Base-by-base conservation (phyloP, 2,113 vertebrate species). In the Corvus cornix region DNA sequence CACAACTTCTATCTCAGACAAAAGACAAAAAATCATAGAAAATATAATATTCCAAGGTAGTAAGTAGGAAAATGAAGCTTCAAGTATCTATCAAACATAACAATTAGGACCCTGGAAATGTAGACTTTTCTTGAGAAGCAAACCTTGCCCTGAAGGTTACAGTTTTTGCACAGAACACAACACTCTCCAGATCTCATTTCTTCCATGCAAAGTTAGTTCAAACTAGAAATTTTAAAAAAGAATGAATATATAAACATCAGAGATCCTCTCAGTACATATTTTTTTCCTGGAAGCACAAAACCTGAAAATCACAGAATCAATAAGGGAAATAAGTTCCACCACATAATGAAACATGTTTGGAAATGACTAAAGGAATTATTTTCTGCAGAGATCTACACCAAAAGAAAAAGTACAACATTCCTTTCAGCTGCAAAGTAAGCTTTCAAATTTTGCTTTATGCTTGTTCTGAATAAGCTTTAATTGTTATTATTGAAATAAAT, bases 141-240 rank as follows among this genome's bases (percentile, higher is more conserved):
- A 90, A 96, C 63, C 77, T 97, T 95, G 26, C 79, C 73, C 22
- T 89, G 86, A 77, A 95, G 86, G 44, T 97, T 64, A 77, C 55
- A 96, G 60, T 52, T 97, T 92, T 91, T 94, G 35, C 95, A 91
- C 23, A 97, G 75, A 67, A 84, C 49, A 43, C 84, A 96, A 90
- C 59, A 88, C 41, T 90, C 51, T 20, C 82, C 89, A 70, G 88
- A 87, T 82, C 48, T 87, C 60, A 92, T 70, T 79, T 96, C 88
- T 74, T 67, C 96, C 70, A 68, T 56, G 68, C 16, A 97, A 82
- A 39, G 66, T 63, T 79, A 91, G 33, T 64, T 97, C 93, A 90
- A 96, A 70, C 85, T 95, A 79, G 15, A 77, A 66, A 26, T 49
- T 39, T 16, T 3, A 0, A 30, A 52, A 43, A 63, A 48, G 0